Evolutionary conservation across 1,140 invertebrate species (phyloP).

Genomic region (Panulirus ornatus): DNA sequence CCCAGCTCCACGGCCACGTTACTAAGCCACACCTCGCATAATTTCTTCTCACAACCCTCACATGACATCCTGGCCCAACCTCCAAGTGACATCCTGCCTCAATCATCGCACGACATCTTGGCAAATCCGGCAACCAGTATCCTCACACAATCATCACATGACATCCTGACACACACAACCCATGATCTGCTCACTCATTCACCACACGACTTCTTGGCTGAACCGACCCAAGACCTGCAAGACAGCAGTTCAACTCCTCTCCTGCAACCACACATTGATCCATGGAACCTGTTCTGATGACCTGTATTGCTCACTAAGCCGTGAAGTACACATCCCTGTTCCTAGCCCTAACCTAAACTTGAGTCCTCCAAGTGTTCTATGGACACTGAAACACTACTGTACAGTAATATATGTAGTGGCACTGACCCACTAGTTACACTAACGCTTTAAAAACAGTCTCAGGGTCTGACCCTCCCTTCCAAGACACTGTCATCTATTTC

Average conservation of each 20-base stretch:
- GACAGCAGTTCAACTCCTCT: slow-evolving; percentile 18
- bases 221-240: slow-evolving; percentile 28
- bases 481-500: too few relatives aligned
- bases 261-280: slow-evolving; percentile 42
- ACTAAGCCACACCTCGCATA: not conserved
- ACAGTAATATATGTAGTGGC: too few relatives aligned
- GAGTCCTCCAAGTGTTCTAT: too few relatives aligned
- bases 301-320: too few relatives aligned
- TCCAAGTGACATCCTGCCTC: slow-evolving; percentile 29
- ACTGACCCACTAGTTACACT: too few relatives aligned
- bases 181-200: slow-evolving; percentile 27
- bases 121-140: slow-evolving; percentile 18
- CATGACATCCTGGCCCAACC: not conserved
- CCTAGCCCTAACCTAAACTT: too few relatives aligned
- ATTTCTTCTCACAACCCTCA: slow-evolving; percentile 3
- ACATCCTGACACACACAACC: slow-evolving; percentile 16
- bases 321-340: too few relatives aligned
- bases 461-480: too few relatives aligned
- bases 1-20: not conserved
- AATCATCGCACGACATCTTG: slow-evolving; percentile 41
- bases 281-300: slow-evolving; percentile 40
- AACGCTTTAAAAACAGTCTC: too few relatives aligned
- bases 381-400: too few relatives aligned
- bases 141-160: slow-evolving; percentile 21
- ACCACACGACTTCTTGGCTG: slow-evolving; percentile 19